Evolutionary conservation across 2,888 invertebrate genomes (phyloP).

Genomic region (Polia nebulosa): DNA sequence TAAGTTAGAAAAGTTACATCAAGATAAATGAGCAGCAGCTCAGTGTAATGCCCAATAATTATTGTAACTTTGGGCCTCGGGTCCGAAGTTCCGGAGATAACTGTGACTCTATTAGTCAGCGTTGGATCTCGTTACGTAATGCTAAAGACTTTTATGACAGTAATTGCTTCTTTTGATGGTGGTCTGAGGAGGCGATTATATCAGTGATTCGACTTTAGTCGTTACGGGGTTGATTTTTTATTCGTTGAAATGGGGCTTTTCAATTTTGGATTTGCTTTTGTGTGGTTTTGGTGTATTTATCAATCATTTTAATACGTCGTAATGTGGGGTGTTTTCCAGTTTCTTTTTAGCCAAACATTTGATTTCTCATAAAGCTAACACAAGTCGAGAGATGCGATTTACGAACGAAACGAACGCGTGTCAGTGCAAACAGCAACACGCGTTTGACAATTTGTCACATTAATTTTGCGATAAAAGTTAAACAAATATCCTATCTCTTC

Average conservation of each 20-base stretch:
- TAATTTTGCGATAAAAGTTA: too few species aligned
- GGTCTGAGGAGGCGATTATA: constrained; percentile 23
- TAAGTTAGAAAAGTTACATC: constrained; percentile 66
- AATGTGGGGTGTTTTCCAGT: too few species aligned
- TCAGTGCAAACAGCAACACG: too few species aligned
- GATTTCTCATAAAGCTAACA: too few species aligned
- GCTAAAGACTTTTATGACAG: constrained; percentile 54
- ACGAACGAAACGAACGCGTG: too few species aligned
- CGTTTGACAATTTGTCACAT: too few species aligned
- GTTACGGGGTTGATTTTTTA: neutral
- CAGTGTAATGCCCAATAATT: constrained; percentile 64
- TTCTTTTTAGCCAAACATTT: too few species aligned
- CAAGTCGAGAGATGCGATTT: too few species aligned
- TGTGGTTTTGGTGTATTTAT: neutral
- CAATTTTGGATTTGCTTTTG: neutral
- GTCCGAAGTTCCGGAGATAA: constrained; percentile 60
- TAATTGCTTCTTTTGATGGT: constrained; percentile 51
- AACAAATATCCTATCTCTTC: too few species aligned
- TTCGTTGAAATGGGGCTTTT: neutral
- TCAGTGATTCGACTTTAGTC: constrained; percentile 38
- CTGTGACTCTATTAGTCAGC: constrained; percentile 62
- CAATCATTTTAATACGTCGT: neutral
- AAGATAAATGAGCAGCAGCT: constrained; percentile 57
- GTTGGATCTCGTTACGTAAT: constrained; percentile 59
- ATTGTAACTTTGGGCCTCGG: constrained; percentile 51